Evolutionary conservation across 2,113 vertebrate genomes (phyloP).

Genomic region (Dermatemys mawii): DNA sequence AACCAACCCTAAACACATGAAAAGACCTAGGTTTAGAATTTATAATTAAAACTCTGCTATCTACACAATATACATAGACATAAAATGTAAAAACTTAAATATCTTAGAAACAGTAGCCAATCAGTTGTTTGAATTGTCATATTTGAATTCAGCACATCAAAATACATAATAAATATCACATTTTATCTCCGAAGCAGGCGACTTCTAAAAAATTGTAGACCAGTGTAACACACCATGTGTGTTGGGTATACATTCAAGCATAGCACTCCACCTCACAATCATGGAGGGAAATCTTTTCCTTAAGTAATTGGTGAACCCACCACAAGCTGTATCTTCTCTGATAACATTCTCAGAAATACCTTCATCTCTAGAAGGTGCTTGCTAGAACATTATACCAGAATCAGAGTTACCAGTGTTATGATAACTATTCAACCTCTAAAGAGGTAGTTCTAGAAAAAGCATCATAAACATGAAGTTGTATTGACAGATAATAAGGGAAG

Average conservation of each 20-base stretch:
- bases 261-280: background rate
- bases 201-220: no score
- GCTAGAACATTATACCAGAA: accelerated
- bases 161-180: no score
- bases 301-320: background rate
- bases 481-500: background rate
- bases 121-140: no score
- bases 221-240: background rate
- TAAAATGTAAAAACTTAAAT: no score
- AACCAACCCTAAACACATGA: no score
- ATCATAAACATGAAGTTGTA: background rate
- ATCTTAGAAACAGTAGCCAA: no score
- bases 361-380: background rate
- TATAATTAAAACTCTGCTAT: no score
- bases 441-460: background rate
- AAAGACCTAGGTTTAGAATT: no score
- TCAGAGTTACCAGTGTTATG: background rate
- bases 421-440: background rate
- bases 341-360: background rate
- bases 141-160: no score
- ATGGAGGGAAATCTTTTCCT: background rate
- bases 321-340: background rate
- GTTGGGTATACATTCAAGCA: background rate
- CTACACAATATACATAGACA: no score
- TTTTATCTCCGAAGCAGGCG: no score